A percentile compares a stretch with the other conserved stretches of the same genome.
phyloP scores from a whole-genome alignment of 1,140 invertebrate genomes.

The Aphelinus atriplicis region DNA sequence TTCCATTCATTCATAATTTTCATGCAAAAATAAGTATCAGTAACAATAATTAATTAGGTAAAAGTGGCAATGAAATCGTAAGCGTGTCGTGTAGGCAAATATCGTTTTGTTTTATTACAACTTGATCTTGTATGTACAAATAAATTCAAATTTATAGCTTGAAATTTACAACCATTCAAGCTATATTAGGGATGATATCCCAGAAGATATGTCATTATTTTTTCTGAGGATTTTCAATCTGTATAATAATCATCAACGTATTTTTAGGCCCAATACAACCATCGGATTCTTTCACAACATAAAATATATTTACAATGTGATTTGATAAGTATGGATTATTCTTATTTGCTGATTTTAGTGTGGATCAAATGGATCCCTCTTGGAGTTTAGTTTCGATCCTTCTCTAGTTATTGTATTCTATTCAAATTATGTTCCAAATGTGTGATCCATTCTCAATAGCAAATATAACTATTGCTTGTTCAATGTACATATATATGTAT shows the following conservation, averaged over 20 bases:
- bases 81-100: slow-evolving; percentile 54
- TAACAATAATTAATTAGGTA: no score
- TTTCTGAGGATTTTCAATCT: slow-evolving; percentile 8
- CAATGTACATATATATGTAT: not conserved
- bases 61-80: not conserved
- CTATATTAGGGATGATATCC: slow-evolving; percentile 40
- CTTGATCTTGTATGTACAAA: slow-evolving; percentile 65
- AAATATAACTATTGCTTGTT: not conserved
- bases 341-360: not conserved
- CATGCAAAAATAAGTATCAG: no score
- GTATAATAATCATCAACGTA: not conserved
- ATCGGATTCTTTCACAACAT: not conserved
- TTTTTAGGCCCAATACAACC: slow-evolving; percentile 13
- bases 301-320: slow-evolving; percentile 5
- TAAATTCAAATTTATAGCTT: slow-evolving; percentile 57
- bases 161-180: slow-evolving; percentile 61
- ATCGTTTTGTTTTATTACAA: slow-evolving; percentile 65
- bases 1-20: no score
- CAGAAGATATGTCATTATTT: slow-evolving; percentile 28
- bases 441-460: not conserved
- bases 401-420: not conserved
- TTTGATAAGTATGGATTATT: not conserved
- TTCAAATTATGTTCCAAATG: not conserved
- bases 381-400: not conserved
- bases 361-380: not conserved